Evolutionary conservation across 2,888 invertebrate genomes (phyloP).

Genomic region (Mystacides longicornis): DNA sequence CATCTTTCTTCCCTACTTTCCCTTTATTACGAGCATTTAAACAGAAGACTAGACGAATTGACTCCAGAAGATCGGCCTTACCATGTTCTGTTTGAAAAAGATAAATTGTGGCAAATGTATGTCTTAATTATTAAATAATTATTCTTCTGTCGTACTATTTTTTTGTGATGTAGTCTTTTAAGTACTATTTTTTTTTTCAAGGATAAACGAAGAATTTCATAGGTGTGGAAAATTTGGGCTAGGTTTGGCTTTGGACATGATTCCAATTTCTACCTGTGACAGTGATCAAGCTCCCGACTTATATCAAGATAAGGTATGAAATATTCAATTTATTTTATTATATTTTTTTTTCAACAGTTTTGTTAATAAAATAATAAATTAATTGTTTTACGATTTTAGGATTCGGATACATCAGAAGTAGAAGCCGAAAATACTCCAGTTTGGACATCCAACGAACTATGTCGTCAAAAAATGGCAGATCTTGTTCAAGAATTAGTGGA

Average conservation of each 20-base stretch:
- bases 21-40: conserved; percentile 54
- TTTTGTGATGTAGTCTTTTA: neutral
- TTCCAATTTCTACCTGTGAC: conserved; percentile 63
- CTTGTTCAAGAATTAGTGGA: conserved; percentile 61
- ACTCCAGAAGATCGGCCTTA: conserved; percentile 42
- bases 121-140: neutral
- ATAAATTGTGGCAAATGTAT: conserved; percentile 52
- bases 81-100: conserved; percentile 39
- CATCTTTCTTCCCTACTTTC: conserved; percentile 52
- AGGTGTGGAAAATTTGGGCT: conserved; percentile 58
- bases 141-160: neutral
- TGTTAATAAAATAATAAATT: neutral
- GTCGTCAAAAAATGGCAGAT: conserved; percentile 61
- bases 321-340: neutral
- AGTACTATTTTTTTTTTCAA: conserved; percentile 30
- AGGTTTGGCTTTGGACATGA: conserved; percentile 62
- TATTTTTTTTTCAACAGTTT: neutral
- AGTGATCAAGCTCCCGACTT: conserved; percentile 65
- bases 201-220: conserved; percentile 56
- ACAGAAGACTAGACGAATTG: conserved; percentile 47
- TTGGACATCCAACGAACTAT: conserved; percentile 48
- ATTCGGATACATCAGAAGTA: conserved; percentile 31
- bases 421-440: conserved; percentile 37
- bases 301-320: conserved; percentile 47
- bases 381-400: conserved; percentile 34